Percentiles rank a stretch among this genome's conserved stretches.
Conservation (phyloP, 2,888 invertebrate species). For the Sycophila texana region DNA sequence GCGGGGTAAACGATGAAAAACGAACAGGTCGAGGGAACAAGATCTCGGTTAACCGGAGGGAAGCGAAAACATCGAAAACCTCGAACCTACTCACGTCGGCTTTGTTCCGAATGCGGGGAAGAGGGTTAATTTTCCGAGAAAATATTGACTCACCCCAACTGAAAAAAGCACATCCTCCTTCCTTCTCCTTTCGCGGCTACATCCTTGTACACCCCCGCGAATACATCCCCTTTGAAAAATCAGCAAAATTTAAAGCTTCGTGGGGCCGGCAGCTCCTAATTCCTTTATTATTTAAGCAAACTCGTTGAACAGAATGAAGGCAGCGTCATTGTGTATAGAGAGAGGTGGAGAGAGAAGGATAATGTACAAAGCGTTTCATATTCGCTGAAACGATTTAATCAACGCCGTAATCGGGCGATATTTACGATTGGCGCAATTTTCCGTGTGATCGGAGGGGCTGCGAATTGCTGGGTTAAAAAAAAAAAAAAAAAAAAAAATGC, state of each 20-base stretch:
- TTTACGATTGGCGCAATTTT: neutral
- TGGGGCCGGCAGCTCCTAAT: neutral
- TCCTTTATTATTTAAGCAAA: neutral
- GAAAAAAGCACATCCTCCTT: neutral
- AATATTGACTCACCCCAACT: neutral
- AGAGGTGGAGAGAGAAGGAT: no score
- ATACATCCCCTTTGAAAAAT: no score
- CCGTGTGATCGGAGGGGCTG: neutral
- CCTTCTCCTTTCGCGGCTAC: no score
- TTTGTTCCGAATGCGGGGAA: neutral
- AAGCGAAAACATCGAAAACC: constrained; percentile 29
- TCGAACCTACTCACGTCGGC: neutral
- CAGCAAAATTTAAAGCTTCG: neutral
- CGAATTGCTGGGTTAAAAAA: neutral
- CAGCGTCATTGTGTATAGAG: neutral
- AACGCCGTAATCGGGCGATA: neutral
- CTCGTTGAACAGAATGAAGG: neutral
- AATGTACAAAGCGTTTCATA: no score
- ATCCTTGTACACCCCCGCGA: no score
- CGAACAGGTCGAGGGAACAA: neutral
- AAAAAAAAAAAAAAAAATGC: neutral
- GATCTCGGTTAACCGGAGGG: constrained; percentile 3
- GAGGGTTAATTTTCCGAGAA: constrained; percentile 25
- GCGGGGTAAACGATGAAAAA: constrained; percentile 20
- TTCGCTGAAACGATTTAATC: no score